Evolutionary conservation across 1,140 invertebrate species (phyloP).

Genomic region (Manduca sexta): DNA sequence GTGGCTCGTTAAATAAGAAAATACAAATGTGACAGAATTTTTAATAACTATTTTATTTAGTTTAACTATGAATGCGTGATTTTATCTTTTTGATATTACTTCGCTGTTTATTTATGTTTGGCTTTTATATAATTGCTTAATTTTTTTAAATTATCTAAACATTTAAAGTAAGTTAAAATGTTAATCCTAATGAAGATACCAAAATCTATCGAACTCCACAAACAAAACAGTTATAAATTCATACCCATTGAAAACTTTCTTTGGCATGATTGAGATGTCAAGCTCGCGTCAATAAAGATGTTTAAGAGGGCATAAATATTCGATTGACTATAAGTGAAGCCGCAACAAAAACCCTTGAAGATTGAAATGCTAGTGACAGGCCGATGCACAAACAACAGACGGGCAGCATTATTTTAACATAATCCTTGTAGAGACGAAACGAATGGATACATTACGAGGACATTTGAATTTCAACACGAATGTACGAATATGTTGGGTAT

Average conservation of each 20-base stretch:
- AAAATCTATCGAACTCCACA: too few species aligned
- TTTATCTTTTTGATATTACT: too few species aligned
- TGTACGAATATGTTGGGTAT: slow-evolving; percentile 56
- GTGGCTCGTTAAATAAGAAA: too few species aligned
- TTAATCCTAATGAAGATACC: too few species aligned
- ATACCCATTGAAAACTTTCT: slow-evolving; percentile 5
- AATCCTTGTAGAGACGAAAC: slow-evolving; percentile 68
- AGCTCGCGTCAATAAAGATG: slow-evolving; percentile 66
- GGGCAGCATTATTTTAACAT: slow-evolving; percentile 69
- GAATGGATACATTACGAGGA: slow-evolving; percentile 58
- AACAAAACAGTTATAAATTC: too few species aligned
- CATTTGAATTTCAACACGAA: slow-evolving; percentile 68
- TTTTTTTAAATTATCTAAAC: too few species aligned
- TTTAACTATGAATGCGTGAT: too few species aligned
- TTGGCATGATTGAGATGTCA: slow-evolving; percentile 55
- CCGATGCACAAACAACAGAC: slow-evolving; percentile 67
- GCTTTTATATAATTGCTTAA: too few species aligned
- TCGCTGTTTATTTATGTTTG: too few species aligned
- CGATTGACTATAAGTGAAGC: slow-evolving; percentile 55
- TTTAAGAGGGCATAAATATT: slow-evolving; percentile 69
- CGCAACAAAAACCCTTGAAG: slow-evolving; percentile 59
- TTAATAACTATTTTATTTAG: too few species aligned
- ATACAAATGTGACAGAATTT: too few species aligned
- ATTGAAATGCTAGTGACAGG: slow-evolving; percentile 71
- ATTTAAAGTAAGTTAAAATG: too few species aligned